These are phyloP conservation scores for Clarias batrachus DNA, from an alignment of 2,113 vertebrate species.

Conservation along the genomic window DNA sequence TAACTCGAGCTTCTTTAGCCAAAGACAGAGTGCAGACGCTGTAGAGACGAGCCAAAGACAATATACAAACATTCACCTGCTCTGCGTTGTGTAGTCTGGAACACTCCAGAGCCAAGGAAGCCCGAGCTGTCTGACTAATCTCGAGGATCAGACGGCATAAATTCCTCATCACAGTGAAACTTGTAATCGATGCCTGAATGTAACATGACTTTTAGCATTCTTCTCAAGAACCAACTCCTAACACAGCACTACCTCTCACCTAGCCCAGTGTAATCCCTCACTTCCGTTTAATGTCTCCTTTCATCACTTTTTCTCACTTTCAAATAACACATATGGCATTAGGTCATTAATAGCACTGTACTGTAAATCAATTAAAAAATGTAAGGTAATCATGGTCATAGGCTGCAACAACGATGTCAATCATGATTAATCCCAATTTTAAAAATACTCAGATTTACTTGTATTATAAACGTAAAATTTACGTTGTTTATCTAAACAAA, in stretches of 20 bases:
- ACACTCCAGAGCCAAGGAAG: not conserved
- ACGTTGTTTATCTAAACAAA: too few species aligned
- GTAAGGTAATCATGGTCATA: too few species aligned
- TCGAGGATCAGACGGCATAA: not conserved
- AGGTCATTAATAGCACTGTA: too few species aligned
- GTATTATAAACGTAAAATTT: too few species aligned
- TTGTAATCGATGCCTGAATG: not conserved
- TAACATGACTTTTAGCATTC: not conserved
- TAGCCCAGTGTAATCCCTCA: not conserved
- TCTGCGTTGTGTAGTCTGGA: not conserved
- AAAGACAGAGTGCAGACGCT: slow-evolving; percentile 27
- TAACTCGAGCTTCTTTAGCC: slow-evolving; percentile 9
- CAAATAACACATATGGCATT: too few species aligned
- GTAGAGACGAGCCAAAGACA: slow-evolving; percentile 4
- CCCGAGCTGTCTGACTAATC: not conserved
- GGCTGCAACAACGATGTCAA: too few species aligned
- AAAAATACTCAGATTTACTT: too few species aligned
- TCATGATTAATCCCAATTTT: too few species aligned
- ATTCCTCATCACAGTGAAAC: not conserved
- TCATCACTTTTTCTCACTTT: not conserved
- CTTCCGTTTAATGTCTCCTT: not conserved
- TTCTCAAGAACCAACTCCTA: not conserved
- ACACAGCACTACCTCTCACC: not conserved
- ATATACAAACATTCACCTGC: slow-evolving; percentile 7
- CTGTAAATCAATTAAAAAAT: too few species aligned